Percentiles rank a stretch among this genome's conserved stretches.
phyloP scores from a whole-genome alignment of 1,140 invertebrate species.

The Lepidurus couesii region DNA sequence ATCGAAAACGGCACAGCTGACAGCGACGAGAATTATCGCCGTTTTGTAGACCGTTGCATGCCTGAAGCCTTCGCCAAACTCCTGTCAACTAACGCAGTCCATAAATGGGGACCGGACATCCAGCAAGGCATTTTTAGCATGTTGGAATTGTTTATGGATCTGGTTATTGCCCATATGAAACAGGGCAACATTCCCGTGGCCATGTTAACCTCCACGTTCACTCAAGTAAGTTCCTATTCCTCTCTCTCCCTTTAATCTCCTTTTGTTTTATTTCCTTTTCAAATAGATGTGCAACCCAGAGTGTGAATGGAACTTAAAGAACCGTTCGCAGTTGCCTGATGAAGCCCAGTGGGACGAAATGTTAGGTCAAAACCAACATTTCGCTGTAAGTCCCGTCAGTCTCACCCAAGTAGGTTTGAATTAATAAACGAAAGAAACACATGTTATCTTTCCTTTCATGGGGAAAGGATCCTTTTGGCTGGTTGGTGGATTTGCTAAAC shows the following conservation, averaged over 20 bases:
- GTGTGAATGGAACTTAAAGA: constrained; percentile 50
- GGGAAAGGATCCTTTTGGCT: constrained; percentile 47
- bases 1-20: constrained; percentile 47
- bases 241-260: constrained; percentile 30
- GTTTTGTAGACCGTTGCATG: constrained; percentile 50
- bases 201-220: constrained; percentile 43
- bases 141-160: constrained; percentile 49
- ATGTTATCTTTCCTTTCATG: background rate
- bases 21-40: constrained; percentile 48
- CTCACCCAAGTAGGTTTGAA: constrained; percentile 36
- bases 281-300: constrained; percentile 49
- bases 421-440: background rate
- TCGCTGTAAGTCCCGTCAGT: constrained; percentile 36
- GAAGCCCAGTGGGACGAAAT: constrained; percentile 44
- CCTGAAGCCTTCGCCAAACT: constrained; percentile 52
- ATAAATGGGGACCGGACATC: constrained; percentile 50
- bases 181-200: constrained; percentile 43
- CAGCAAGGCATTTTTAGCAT: constrained; percentile 53
- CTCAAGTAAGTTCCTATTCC: constrained; percentile 41
- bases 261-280: constrained; percentile 29
- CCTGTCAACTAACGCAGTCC: constrained; percentile 47
- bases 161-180: constrained; percentile 47
- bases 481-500: constrained; percentile 51
- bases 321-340: constrained; percentile 37
- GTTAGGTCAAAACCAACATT: constrained; percentile 40